phyloP scores from a whole-genome alignment of 2,797 vertebrate species.

The Notolabrus celidotus region DNA sequence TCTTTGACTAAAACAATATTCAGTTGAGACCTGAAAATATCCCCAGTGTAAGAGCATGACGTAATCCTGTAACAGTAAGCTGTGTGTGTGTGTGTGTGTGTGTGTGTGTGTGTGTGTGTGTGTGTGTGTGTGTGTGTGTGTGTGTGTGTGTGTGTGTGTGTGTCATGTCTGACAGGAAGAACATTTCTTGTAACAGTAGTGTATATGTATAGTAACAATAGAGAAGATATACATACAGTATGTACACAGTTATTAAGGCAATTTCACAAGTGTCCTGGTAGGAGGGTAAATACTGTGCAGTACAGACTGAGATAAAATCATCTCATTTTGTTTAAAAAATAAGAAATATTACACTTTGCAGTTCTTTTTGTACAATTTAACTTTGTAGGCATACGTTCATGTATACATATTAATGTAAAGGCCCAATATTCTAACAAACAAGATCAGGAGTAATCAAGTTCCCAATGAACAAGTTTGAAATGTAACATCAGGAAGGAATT shows the following conservation, averaged over 20 bases:
- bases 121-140: conserved; percentile 12
- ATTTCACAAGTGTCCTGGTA: conserved; percentile 71
- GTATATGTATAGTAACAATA: conserved; percentile 53
- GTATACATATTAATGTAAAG: not conserved
- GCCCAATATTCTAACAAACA: conserved; percentile 3
- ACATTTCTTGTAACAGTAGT: conserved; percentile 34
- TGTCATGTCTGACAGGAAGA: conserved; percentile 54
- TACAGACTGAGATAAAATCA: conserved; percentile 36
- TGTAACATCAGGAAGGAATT: conserved; percentile 7
- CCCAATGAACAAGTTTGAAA: not conserved
- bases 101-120: conserved; percentile 25
- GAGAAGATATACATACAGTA: conserved; percentile 60
- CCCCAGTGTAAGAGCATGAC: conserved; percentile 10
- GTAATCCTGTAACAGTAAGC: conserved; percentile 18
- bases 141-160: conserved; percentile 11
- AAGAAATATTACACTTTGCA: conserved; percentile 41
- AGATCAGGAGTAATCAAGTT: conserved; percentile 1
- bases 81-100: conserved; percentile 11
- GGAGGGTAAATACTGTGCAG: conserved; percentile 48
- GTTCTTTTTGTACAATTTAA: conserved; percentile 18
- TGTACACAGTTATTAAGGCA: conserved; percentile 81
- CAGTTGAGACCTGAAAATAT: conserved; percentile 16
- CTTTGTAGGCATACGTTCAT: not conserved
- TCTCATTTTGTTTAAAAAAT: conserved; percentile 62
- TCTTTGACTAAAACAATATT: conserved; percentile 8